Base-by-base conservation (phyloP, 2,888 invertebrate species). In the Drosophila mimetica region DNA sequence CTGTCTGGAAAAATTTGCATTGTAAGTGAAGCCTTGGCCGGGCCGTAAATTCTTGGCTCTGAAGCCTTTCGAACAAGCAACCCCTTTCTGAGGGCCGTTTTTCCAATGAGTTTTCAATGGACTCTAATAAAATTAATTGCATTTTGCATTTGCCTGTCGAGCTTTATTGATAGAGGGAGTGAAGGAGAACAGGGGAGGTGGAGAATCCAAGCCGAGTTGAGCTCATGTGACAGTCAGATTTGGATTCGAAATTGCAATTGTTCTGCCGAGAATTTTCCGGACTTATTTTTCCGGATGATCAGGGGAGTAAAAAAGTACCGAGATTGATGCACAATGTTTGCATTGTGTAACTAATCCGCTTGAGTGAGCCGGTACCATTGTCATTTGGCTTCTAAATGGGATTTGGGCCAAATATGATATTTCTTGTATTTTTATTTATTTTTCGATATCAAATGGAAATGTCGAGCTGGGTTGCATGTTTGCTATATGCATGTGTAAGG, bases 111-210 rank as follows among this genome's bases (percentile, higher is more conserved):
- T 66, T 73, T 74, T 66, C 71, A 67, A 59, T 72, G 74, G 59
- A 74, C 52, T 74, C 58, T 72, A 74, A 72, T 72, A 72, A 72
- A 72, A 72, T 72, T 74, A 72, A 72, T 74, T 72, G 72, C 69
- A 72, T 71, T 71, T 71, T 73, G 71, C 71, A 54, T 53, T 64
- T 50, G 54, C 54, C 69, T 67, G 67, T 74, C 48, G 51, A 73
- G 66, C 11, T 55, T 25, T 71, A 61, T 55, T 37, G 37, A 60
- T 36, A 28, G 44, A 14, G 20, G 59, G 14, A 34, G n/a, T n/a
- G n/a, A n/a, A n/a, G 18, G 4, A 2, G 20, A 14, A 28, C 11
- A 6, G 9, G 16, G 9, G 20, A 11, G 14, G 20, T 8, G 14
- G 13, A 16, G 18, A 25, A 16, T 28, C 11, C 42, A 2, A 8